phyloP scores from a whole-genome alignment of 2,797 vertebrate species.

The Sebastiscus albofasciatus region DNA sequence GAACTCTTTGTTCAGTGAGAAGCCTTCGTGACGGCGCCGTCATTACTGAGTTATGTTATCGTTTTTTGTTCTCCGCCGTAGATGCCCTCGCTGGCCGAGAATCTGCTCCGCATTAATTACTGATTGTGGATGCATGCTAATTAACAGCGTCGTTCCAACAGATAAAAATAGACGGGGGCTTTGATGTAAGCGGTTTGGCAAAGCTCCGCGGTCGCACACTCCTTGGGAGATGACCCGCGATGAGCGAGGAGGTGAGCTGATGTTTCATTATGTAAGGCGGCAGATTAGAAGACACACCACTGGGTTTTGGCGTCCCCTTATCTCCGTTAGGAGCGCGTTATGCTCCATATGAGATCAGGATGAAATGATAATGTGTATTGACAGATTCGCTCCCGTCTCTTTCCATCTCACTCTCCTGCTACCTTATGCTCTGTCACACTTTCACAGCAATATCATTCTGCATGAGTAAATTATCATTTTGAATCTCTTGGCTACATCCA shows the following conservation, averaged over 20 bases:
- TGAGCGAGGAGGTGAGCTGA: conserved; percentile 46
- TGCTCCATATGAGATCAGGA: conserved; percentile 47
- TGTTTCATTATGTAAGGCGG: conserved; percentile 50
- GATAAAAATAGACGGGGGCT: conserved; percentile 51
- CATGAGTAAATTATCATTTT: conserved; percentile 41
- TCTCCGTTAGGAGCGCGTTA: conserved; percentile 24
- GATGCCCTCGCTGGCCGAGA: conserved; percentile 36
- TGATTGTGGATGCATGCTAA: conserved; percentile 53
- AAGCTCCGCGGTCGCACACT: conserved; percentile 40
- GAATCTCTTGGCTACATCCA: conserved; percentile 42
- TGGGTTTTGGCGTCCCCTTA: conserved; percentile 20
- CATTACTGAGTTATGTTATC: conserved; percentile 35
- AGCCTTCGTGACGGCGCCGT: conserved; percentile 4
- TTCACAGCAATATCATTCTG: conserved; percentile 48
- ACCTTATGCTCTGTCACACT: conserved; percentile 49
- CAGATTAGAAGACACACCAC: conserved; percentile 45
- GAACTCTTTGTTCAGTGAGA: conserved; percentile 40
- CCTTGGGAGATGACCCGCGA: conserved; percentile 56
- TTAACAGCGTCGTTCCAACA: conserved; percentile 42
- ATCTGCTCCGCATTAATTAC: conserved; percentile 58
- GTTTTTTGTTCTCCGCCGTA: not conserved
- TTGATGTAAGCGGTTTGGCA: conserved; percentile 38
- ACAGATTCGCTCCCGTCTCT: conserved; percentile 39
- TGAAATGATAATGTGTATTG: conserved; percentile 56
- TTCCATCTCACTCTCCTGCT: conserved; percentile 18